Percentiles rank a stretch among this genome's conserved stretches.
phyloP scores from a whole-genome alignment of 2,113 vertebrate genomes.

The Seriola aureovittata region DNA sequence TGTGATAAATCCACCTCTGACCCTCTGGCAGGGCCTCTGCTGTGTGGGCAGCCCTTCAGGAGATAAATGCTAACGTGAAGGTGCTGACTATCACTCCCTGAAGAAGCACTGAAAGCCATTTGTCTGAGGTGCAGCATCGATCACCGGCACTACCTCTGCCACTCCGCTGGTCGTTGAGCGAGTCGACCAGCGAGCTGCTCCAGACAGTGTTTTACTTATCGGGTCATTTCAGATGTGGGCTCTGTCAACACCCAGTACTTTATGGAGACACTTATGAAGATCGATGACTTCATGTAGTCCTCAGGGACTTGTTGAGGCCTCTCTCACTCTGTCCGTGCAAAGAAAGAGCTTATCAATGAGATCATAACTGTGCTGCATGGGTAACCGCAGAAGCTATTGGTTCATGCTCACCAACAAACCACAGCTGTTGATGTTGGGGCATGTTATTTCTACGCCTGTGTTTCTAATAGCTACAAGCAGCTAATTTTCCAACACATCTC shows the following conservation, averaged over 20 bases:
- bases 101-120: constrained; percentile 13
- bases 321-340: background rate
- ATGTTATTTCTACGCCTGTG: background rate
- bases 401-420: background rate
- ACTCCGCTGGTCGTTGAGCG: background rate
- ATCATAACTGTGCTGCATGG: background rate
- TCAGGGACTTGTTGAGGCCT: background rate
- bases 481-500: background rate
- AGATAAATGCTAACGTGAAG: background rate
- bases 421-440: background rate
- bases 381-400: background rate
- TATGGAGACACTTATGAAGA: constrained; percentile 36
- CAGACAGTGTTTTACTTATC: constrained; percentile 6
- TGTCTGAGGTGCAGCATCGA: constrained; percentile 14
- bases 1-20: background rate
- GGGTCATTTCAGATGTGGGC: constrained; percentile 1
- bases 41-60: background rate
- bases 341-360: background rate
- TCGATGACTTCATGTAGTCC: constrained; percentile 15
- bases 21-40: background rate
- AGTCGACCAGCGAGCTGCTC: background rate
- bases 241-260: constrained; percentile 5
- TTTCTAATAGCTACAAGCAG: background rate
- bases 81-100: background rate
- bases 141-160: background rate